A percentile compares a stretch with the other conserved stretches of the same genome.
Evolutionary conservation across 2,113 vertebrate species (phyloP).

Genomic region (Cololabis saira): DNA sequence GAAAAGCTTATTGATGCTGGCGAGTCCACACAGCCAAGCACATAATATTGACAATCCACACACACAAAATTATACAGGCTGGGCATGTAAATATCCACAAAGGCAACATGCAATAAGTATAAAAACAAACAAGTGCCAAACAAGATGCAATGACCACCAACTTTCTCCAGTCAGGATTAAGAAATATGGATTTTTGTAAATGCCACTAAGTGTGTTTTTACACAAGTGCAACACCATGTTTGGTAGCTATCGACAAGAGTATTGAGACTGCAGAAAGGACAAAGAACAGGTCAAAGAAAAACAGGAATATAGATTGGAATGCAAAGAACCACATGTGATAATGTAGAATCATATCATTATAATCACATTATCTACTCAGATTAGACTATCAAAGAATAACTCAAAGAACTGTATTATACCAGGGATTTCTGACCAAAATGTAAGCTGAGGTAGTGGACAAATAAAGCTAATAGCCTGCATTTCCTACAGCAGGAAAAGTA

Average conservation of each 20-base stretch:
- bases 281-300: background rate
- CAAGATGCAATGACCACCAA: conserved; percentile 14
- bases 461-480: no score
- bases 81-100: conserved; percentile 41
- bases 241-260: conserved; percentile 11
- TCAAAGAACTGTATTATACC: no score
- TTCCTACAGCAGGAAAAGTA: no score
- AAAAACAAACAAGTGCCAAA: conserved; percentile 29
- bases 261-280: background rate
- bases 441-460: background rate
- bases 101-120: conserved; percentile 19
- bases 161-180: conserved; percentile 38
- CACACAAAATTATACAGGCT: conserved; percentile 46
- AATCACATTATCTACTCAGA: background rate
- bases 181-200: conserved; percentile 63
- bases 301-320: background rate
- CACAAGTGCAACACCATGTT: conserved; percentile 3
- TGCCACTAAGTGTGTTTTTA: conserved; percentile 29
- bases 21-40: conserved; percentile 46
- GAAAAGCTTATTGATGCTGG: conserved; percentile 53
- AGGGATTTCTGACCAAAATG: background rate
- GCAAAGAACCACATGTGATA: conserved; percentile 7
- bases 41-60: conserved; percentile 49
- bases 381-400: background rate
- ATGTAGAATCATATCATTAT: background rate